These are phyloP conservation scores for Clostera curtula DNA, from an alignment of 2,888 invertebrate species.

Conservation along the genomic window DNA sequence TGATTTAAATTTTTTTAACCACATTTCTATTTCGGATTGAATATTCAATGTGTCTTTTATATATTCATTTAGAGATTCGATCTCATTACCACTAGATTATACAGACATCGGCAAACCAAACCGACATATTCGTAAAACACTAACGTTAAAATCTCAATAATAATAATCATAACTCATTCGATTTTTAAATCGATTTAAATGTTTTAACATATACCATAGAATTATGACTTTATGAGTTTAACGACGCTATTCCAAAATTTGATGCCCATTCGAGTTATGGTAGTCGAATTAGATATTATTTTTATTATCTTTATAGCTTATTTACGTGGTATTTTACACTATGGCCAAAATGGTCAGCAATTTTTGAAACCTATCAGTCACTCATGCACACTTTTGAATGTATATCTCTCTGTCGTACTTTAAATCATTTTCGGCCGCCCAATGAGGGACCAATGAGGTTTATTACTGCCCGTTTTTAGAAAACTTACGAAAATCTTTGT, in stretches of 20 bases:
- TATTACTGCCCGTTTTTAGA: too few relatives aligned
- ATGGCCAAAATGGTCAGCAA: too few relatives aligned
- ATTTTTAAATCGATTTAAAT: constrained; percentile 18
- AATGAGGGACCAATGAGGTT: too few relatives aligned
- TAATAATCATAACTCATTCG: constrained; percentile 16
- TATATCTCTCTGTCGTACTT: too few relatives aligned
- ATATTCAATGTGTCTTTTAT: constrained; percentile 12
- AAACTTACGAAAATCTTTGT: too few relatives aligned
- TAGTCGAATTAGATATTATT: constrained; percentile 5
- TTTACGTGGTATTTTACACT: constrained; percentile 6
- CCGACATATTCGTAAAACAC: constrained; percentile 11
- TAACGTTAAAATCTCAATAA: constrained; percentile 14
- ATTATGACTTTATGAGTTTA: constrained; percentile 11
- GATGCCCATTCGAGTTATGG: constrained; percentile 17
- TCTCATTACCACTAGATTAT: constrained; percentile 3
- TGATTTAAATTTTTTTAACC: too few relatives aligned
- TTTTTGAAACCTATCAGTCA: too few relatives aligned
- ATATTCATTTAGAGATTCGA: constrained; percentile 10
- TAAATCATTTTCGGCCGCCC: too few relatives aligned
- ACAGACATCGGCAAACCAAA: not conserved
- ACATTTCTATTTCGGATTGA: constrained; percentile 3
- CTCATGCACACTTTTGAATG: too few relatives aligned
- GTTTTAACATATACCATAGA: constrained; percentile 14
- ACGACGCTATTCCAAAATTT: constrained; percentile 7
- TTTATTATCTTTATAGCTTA: not conserved